These are phyloP conservation scores for Aythya baeri DNA, from an alignment of 2,113 vertebrate genomes.

Conservation along the genomic window DNA sequence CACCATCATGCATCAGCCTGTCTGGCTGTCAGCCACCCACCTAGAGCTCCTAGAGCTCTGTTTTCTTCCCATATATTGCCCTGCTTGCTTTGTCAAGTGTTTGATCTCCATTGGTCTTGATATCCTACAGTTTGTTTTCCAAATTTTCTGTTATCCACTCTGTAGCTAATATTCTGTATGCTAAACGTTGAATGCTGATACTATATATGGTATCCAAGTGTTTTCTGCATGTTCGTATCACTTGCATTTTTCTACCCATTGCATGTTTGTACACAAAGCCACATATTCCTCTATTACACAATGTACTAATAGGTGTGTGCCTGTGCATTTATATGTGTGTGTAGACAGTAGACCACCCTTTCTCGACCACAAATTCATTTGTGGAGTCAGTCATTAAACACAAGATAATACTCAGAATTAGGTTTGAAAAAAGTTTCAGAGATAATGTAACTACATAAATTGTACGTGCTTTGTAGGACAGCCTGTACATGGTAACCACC, in stretches of 20 bases:
- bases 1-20: background rate
- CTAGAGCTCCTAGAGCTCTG: background rate
- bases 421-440: background rate
- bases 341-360: background rate
- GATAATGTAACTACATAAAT: background rate
- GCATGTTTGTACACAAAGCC: background rate
- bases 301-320: background rate
- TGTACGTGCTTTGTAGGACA: background rate
- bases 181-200: background rate
- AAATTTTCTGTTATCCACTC: background rate
- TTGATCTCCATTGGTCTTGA: background rate
- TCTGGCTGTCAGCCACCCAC: background rate
- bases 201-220: background rate
- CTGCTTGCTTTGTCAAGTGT: background rate
- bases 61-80: background rate
- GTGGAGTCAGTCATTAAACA: background rate
- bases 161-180: background rate
- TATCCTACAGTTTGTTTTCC: background rate
- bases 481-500: background rate
- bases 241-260: background rate
- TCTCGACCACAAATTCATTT: background rate
- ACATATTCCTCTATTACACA: background rate
- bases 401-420: background rate
- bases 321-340: background rate
- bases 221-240: background rate